Base-by-base conservation (phyloP, 2,113 vertebrate species). In the Pseudopipra pipra region DNA sequence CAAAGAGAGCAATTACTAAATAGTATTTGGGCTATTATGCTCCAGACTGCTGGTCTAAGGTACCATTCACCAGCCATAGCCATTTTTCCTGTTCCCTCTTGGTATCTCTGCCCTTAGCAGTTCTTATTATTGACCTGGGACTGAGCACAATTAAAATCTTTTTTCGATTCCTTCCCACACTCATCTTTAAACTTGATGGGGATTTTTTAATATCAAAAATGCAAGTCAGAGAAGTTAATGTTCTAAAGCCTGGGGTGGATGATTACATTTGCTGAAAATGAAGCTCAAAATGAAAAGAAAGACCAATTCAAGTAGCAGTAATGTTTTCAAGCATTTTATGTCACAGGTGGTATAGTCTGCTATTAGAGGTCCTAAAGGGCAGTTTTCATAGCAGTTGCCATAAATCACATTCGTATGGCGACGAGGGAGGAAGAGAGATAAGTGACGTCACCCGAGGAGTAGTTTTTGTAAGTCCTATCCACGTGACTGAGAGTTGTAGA, bases 231-330 rank as follows among this genome's bases (percentile, higher is more conserved):
- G 31, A 71, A 73, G 11, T 61, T 91, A 68, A 30, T 56, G 33
- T 93, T 95, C 47, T 82, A 55, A 83, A 83, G 55, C 51, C 63
- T 67, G 31, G 19, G 63, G 59, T 83, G 33, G 49, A 66, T 87
- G 5, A 79, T 79, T 79, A 70, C 51, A 41, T 71, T 87, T 85
- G 22, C 73, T 87, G 77, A 93, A 95, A 96, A 73, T 37, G 16
- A 86, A 89, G n/a, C 46, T 79, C 33, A 68, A 81, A 89, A 94
- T 71, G 43, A 93, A 87, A 88, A 43, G 43, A 93, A 87, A 88
- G 47, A 51, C 58, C 71, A 84, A 84, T 93, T 85, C 55, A 84
- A 88, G 25, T 47, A 85, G 61, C 22, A 81, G 18, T 65, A 88
- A 70, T 22, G 19, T 78, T 93, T 95, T 86, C 35, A 11, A 85